Evolutionary conservation across 2,888 invertebrate species (phyloP), one percentile per base, ranked within the genome.

Genomic region (Perizoma flavofasciatum): DNA sequence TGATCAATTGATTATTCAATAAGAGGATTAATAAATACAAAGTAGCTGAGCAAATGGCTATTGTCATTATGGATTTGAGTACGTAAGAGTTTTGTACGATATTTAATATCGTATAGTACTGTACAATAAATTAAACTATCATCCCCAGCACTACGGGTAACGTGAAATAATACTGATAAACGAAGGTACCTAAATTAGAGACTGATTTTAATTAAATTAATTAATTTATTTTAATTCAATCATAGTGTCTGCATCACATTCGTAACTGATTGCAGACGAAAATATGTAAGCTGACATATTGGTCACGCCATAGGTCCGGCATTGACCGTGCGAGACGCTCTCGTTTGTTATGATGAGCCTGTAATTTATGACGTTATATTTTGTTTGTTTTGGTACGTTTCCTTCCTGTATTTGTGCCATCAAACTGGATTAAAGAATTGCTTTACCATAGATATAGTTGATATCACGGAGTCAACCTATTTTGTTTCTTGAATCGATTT

Each of bases 261-360:
- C 45, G 22, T 35, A 40, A 32, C 11, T 33, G 45, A 39, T 41
- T 34, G 37, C 52, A 52, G 33, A 48, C 35, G 22, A 43, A 48
- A 56, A 61, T 56, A 57, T 46, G 51, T 66, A 7, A 51, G 44
- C 52, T 59, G 61, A 58, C 57, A 57, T 60, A 60, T 61, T 52
- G 59, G 46, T 11, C 55, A 53, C 61, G 68, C 75, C 76, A 73
- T 70, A 59, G 63, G 67, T 54, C 62, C 70, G 76, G 61, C 66
- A 73, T 68, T 78, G 79, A 72, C 78, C 76, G 65, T 56, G 49
- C 10, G 34, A 34, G 43, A 59, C 44, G 61, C 51, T 48, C 49
- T 60, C 60, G 63, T 65, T 62, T 60, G 55, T 56, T 11, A 63
- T 56, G 46, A 56, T 55, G 35, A 47, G 32, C 34, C 37, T 39